These are phyloP conservation scores for Bergia sp. DNA, from an alignment of 92 coral and sea anemone species.

Conservation along the genomic window DNA sequence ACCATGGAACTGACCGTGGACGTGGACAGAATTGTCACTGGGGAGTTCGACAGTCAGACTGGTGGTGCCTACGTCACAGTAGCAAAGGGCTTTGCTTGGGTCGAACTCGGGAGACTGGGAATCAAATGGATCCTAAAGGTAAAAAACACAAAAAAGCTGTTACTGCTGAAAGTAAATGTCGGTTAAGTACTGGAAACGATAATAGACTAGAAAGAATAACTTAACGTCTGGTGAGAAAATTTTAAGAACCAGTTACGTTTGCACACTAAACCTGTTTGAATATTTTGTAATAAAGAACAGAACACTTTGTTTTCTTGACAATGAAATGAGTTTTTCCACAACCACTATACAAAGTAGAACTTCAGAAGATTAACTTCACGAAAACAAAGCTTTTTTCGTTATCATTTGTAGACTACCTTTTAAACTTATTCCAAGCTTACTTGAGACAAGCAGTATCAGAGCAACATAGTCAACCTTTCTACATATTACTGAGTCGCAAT, in stretches of 20 bases:
- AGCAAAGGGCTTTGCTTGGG: slow-evolving; percentile 67
- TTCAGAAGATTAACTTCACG: too few species aligned
- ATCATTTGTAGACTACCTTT: too few species aligned
- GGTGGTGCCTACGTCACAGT: slow-evolving; percentile 80
- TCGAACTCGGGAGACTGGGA: slow-evolving; percentile 77
- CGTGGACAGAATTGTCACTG: slow-evolving; percentile 81
- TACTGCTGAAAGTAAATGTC: neutral
- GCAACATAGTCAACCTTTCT: too few species aligned
- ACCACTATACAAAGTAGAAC: neutral
- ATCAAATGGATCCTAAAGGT: slow-evolving; percentile 80
- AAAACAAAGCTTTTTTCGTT: too few species aligned
- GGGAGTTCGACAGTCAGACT: slow-evolving; percentile 67
- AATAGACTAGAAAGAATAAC: neutral
- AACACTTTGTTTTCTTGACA: neutral
- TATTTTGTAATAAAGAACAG: neutral
- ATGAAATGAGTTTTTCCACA: neutral
- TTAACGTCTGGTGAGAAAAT: too few species aligned
- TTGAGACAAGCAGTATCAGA: too few species aligned
- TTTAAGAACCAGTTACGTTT: neutral
- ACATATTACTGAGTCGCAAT: too few species aligned
- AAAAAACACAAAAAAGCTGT: neutral
- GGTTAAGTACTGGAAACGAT: neutral
- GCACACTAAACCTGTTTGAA: neutral
- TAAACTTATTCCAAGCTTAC: too few species aligned
- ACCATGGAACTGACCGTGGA: slow-evolving; percentile 78